A percentile compares a stretch with the other conserved stretches of the same genome.
Evolutionary conservation across 2,888 invertebrate genomes (phyloP).

Genomic region (Drosophila flavopinicola): DNA sequence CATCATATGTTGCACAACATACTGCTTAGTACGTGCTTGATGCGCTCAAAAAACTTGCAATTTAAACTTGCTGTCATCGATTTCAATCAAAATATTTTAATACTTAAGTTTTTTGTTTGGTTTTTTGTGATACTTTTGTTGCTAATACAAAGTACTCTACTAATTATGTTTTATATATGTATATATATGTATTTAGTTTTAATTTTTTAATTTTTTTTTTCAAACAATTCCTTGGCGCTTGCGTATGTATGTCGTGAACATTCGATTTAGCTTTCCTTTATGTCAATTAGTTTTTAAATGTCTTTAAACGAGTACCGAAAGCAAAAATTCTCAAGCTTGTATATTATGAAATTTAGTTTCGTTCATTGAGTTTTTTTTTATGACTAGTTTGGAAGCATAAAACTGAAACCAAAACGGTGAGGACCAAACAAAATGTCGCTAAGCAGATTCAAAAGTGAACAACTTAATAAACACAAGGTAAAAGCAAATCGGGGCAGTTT

Average conservation of each 20-base stretch:
- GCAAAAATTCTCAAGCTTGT: constrained; percentile 41
- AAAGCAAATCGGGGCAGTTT: constrained; percentile 72
- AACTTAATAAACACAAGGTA: constrained; percentile 39
- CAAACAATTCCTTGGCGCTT: constrained; percentile 83
- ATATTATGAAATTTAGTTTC: constrained; percentile 35
- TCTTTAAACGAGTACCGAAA: constrained; percentile 41
- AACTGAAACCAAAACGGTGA: constrained; percentile 40
- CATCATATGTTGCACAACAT: constrained; percentile 1
- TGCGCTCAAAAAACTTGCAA: constrained; percentile 39
- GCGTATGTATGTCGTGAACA: constrained; percentile 62
- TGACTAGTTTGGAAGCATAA: constrained; percentile 68
- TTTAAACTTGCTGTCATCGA: constrained; percentile 16
- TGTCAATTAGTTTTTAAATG: constrained; percentile 30
- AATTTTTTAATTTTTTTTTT: constrained; percentile 37
- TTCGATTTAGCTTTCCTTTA: constrained; percentile 57
- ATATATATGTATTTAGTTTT: constrained; percentile 28
- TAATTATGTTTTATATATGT: constrained; percentile 30
- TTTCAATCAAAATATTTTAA: constrained; percentile 42
- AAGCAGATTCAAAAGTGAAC: constrained; percentile 25
- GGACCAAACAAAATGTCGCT: constrained; percentile 27
- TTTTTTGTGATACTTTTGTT: constrained; percentile 20
- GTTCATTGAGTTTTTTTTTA: constrained; percentile 32
- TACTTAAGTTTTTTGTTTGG: constrained; percentile 39
- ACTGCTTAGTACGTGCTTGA: constrained; percentile 25
- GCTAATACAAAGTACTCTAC: constrained; percentile 57